Conservation (phyloP, 2,113 vertebrate genomes). For the Brienomyrus brachyistius region DNA sequence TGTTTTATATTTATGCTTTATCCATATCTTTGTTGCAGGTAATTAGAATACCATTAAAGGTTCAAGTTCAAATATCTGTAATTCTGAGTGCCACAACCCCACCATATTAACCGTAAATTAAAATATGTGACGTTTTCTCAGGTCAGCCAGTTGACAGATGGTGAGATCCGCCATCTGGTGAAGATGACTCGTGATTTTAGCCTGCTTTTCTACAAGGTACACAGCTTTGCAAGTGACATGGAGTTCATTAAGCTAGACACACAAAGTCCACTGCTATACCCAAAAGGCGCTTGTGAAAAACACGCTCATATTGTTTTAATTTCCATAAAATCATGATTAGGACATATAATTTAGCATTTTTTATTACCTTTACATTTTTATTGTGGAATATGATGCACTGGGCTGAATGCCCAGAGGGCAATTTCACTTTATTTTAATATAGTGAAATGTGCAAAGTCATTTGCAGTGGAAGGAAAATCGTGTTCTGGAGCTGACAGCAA, state of each 20-base stretch:
- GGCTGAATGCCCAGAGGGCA: background rate
- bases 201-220: constrained; percentile 87
- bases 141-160: constrained; percentile 71
- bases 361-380: background rate
- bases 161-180: constrained; percentile 71
- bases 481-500: background rate
- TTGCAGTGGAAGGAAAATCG: background rate
- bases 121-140: constrained; percentile 37
- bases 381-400: background rate
- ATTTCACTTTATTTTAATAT: background rate
- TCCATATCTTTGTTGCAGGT: background rate
- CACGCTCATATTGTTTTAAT: background rate
- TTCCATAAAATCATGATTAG: background rate
- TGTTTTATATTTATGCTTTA: background rate
- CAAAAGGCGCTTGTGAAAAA: background rate
- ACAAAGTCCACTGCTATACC: background rate
- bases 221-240: constrained; percentile 5
- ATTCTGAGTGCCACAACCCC: background rate
- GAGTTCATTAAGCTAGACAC: background rate
- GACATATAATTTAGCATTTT: background rate
- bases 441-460: background rate
- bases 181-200: constrained; percentile 86
- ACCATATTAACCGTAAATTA: constrained; percentile 16
- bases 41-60: background rate
- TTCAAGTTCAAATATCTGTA: background rate